A percentile compares a stretch with the other conserved stretches of the same genome.
phyloP scores from a whole-genome alignment of 2,888 invertebrate genomes.

The Andricus quercusramuli region DNA sequence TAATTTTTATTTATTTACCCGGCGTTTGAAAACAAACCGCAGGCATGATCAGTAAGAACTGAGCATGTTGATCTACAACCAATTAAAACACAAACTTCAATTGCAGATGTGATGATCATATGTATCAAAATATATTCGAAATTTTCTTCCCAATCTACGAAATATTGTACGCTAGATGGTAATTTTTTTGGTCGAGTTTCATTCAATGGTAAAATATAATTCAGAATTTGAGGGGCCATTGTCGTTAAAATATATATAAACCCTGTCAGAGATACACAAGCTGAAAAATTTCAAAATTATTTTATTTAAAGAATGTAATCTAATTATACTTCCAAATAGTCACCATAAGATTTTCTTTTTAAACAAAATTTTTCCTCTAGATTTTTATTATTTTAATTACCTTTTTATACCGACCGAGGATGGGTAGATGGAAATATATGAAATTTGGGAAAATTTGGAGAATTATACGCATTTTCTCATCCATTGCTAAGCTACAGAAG shows the following conservation, averaged over 20 bases:
- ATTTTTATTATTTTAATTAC: too few relatives aligned
- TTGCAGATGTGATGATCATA: not conserved
- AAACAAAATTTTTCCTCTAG: not conserved
- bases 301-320: not conserved
- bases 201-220: constrained; percentile 42
- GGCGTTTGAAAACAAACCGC: constrained; percentile 26
- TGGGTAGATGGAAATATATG: too few relatives aligned
- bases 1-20: not conserved
- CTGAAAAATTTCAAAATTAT: not conserved
- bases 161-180: constrained; percentile 17
- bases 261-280: not conserved
- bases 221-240: constrained; percentile 35
- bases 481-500: too few relatives aligned
- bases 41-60: constrained; percentile 17
- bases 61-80: constrained; percentile 26
- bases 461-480: too few relatives aligned
- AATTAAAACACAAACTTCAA: constrained; percentile 1
- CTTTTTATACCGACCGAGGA: too few relatives aligned
- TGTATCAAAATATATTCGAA: constrained; percentile 35
- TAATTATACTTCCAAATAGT: not conserved
- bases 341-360: not conserved
- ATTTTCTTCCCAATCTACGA: constrained; percentile 38
- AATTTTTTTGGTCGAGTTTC: constrained; percentile 39
- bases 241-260: constrained; percentile 27
- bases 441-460: too few relatives aligned